Percentiles rank a stretch among this genome's conserved stretches.
Conservation (phyloP, 2,888 invertebrate species). For the Octodonta nipae region DNA sequence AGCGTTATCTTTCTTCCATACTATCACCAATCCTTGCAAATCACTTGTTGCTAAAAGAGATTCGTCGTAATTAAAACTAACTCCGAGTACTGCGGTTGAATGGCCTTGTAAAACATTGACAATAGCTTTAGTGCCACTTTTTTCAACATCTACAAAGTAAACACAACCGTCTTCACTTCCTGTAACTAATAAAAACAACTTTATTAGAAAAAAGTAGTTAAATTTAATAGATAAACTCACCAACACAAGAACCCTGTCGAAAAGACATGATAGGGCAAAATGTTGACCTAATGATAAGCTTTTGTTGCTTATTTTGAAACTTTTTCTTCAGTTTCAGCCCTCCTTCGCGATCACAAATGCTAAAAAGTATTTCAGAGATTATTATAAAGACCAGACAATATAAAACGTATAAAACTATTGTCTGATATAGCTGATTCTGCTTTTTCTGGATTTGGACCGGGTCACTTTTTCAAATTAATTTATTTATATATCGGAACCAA, state of each 20-base stretch:
- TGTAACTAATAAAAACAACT: conserved; percentile 40
- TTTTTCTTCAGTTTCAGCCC: conserved; percentile 50
- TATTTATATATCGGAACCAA: too few relatives aligned
- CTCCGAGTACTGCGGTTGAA: conserved; percentile 67
- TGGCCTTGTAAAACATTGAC: conserved; percentile 56
- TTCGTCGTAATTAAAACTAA: conserved; percentile 80
- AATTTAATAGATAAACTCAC: conserved; percentile 28
- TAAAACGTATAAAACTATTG: too few relatives aligned
- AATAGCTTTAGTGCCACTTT: conserved; percentile 40
- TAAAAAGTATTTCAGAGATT: too few relatives aligned
- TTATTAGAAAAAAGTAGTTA: background rate
- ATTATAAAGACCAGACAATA: too few relatives aligned
- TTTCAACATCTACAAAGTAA: conserved; percentile 64
- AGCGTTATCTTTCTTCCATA: conserved; percentile 46
- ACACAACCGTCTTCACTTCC: conserved; percentile 69
- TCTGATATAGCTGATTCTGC: too few relatives aligned
- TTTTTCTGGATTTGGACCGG: too few relatives aligned
- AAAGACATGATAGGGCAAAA: conserved; percentile 81
- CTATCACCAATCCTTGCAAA: conserved; percentile 62
- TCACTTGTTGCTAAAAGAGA: conserved; percentile 74
- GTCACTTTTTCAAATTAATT: too few relatives aligned
- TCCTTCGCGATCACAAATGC: conserved; percentile 55
- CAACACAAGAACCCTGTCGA: conserved; percentile 65
- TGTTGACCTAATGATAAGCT: conserved; percentile 51
- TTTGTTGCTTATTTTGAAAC: conserved; percentile 50